Base-by-base conservation (phyloP, 2,888 invertebrate species). In the Euspilapteryx auroguttella region DNA sequence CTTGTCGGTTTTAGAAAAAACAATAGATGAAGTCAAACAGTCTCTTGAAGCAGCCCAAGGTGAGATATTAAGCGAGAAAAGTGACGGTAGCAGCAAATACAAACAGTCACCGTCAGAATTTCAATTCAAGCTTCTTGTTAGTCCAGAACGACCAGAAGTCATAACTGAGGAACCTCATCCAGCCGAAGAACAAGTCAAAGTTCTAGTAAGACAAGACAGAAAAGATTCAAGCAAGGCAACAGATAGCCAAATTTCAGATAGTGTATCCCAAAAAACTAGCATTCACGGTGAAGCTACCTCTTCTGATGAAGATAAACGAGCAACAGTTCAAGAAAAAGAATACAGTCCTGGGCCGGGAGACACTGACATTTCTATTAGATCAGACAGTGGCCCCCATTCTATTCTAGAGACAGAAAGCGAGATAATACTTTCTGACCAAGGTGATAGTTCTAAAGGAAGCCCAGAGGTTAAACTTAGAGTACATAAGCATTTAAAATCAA, bases 91-190 rank as follows among this genome's bases (percentile, higher is more conserved):
- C 36, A 80, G 80, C 27, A 82, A 81, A 46, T 82, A 82, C 38
- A 85, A 86, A 42, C 83, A 86, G 39, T 85, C 86, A 1, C 85
- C 86, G 3, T 85, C 85, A 2, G 86, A 87, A 49, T 87, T 87
- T 44, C 85, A 86, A 45, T 84, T 87, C 30, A 85, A 82, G 53
- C 56, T 82, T 12, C 51, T 82, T 17, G 69, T 77, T 20, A 78
- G 77, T 36, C 77, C 77, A 2, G 77, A 77, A 15, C 55, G 59
- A 38, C 79, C 79, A 11, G 81, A 81, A 55, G 76, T 79, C 11
- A 81, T 81, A 24, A 79, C 75, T 22, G 81, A 81, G 49, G 81
- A 82, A 47, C 59, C 80, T 25, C 68, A 79, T 12, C 66, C 73
- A 37, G 49, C 57, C 3, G 64, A 69, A 28, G 69, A 77, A 23